Base-by-base conservation (phyloP, 2,888 invertebrate genomes). In the Muschampia plurimacula region DNA sequence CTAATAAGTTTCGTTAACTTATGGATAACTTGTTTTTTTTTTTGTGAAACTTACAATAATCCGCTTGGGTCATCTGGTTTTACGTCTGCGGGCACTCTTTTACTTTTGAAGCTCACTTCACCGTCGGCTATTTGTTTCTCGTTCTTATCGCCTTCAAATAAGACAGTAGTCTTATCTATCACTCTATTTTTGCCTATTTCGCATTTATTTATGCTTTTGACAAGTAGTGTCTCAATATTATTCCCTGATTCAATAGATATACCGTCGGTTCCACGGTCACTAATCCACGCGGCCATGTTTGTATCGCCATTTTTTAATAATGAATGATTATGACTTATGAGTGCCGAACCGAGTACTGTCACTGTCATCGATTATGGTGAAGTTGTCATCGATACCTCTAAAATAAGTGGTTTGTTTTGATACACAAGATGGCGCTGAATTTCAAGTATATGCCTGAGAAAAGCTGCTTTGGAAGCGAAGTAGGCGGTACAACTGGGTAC, bases 251-350 rank as follows among this genome's bases (percentile, higher is more conserved):
- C 75, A 74, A 77, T 85, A 83, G 81, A 69, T 75, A 74, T 78
- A 74, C 81, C 80, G 15, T 52, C 52, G 52, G 52, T 15, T 52
- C 52, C 15, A 80, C 87, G 89, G 86, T 89, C 89, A 89, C 79
- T 80, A 78, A 83, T 82, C 90, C 92, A 90, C 86, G 89, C 89
- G 86, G 91, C 93, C 93, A 93, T 93, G 84, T 90, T 87, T 88
- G 81, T 84, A 82, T 79, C 69, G 59, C 62, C 49, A 63, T 41
- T 41, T 41, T 22, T 41, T 9, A 9, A 41, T 41, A 8, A 8
- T 41, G 9, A 6, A 28, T 28, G 28, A n/a, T n/a, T 57, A 22
- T 57, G 28, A 22, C 28, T 2, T 57, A 22, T 22, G 22, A 22
- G 0, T 49, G 49, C 1, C 15, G 52, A 28, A 28, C 28, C 49